Evolutionary conservation across 53 echinoderm and acorn worm genomes (phyloP).

Genomic region (Temnopleurus reevesii): DNA sequence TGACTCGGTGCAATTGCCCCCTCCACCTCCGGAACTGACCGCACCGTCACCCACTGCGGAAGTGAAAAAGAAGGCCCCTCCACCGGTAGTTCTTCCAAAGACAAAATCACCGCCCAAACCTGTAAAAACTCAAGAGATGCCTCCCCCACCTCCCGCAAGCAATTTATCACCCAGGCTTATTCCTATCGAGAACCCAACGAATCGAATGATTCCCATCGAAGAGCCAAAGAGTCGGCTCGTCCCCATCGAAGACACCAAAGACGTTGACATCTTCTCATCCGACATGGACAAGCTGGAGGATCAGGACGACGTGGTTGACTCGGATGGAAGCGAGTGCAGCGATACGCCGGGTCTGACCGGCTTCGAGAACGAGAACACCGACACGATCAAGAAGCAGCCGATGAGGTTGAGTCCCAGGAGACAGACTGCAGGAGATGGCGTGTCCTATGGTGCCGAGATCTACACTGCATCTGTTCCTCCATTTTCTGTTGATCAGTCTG

Average conservation of each 20-base stretch:
- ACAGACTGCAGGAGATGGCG: background rate
- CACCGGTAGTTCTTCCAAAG: constrained; percentile 50
- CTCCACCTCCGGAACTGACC: background rate
- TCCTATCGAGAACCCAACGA: background rate
- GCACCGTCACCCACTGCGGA: constrained; percentile 27
- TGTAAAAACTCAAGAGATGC: background rate
- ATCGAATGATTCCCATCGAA: constrained; percentile 6
- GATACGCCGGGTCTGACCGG: constrained; percentile 71
- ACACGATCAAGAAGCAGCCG: constrained; percentile 99
- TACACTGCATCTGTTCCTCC: constrained; percentile 10
- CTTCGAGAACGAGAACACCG: constrained; percentile 98
- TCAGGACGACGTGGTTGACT: constrained; percentile 85
- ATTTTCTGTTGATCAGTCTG: constrained; percentile 17
- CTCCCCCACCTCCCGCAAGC: background rate
- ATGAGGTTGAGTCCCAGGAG: constrained; percentile 69
- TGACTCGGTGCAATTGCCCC: background rate
- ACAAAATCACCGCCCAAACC: constrained; percentile 16
- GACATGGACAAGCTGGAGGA: constrained; percentile 78
- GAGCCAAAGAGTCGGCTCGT: constrained; percentile 36
- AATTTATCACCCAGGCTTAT: background rate
- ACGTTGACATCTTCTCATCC: constrained; percentile 86
- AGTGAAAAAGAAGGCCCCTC: constrained; percentile 8
- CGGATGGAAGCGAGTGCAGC: constrained; percentile 88
- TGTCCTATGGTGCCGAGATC: constrained; percentile 32
- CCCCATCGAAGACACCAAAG: constrained; percentile 64